These are phyloP conservation scores for Meriones psammophilus DNA, from an alignment of 2,797 vertebrate genomes.

Conservation along the genomic window DNA sequence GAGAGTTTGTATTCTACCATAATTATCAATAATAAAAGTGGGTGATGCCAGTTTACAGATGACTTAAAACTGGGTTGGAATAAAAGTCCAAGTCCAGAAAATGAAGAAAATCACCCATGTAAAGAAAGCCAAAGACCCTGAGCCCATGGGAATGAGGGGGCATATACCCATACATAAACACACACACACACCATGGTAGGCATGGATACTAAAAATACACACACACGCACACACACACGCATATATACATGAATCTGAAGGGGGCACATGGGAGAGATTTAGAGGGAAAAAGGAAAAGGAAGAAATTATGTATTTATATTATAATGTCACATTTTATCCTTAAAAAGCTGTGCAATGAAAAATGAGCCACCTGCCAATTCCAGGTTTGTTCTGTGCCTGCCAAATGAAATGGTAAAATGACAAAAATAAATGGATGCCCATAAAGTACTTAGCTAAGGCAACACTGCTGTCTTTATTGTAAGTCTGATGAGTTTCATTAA, in stretches of 20 bases:
- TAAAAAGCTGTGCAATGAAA: conserved; percentile 3
- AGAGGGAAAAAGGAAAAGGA: not conserved
- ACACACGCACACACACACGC: not conserved
- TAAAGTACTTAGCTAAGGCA: conserved; percentile 54
- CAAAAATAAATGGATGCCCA: conserved; percentile 38
- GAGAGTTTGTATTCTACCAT: not conserved
- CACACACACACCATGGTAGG: not conserved
- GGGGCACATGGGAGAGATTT: not conserved
- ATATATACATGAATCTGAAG: not conserved
- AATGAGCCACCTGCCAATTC: not conserved
- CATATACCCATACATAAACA: too few relatives aligned
- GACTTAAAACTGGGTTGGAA: not conserved
- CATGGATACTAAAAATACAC: too few relatives aligned
- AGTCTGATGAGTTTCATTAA: conserved; percentile 75
- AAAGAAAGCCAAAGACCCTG: not conserved
- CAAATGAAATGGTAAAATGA: conserved; percentile 47
- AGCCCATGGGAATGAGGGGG: too few relatives aligned
- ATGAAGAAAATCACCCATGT: too few relatives aligned
- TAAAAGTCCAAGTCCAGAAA: not conserved
- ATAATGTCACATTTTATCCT: not conserved
- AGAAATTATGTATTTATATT: not conserved
- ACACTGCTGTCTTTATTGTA: not conserved
- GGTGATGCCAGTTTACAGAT: not conserved
- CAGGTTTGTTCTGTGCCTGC: conserved; percentile 13
- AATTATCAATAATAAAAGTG: conserved; percentile 18